Base-by-base conservation (phyloP, 2,888 invertebrate genomes). In the Stenodera caucasica region DNA sequence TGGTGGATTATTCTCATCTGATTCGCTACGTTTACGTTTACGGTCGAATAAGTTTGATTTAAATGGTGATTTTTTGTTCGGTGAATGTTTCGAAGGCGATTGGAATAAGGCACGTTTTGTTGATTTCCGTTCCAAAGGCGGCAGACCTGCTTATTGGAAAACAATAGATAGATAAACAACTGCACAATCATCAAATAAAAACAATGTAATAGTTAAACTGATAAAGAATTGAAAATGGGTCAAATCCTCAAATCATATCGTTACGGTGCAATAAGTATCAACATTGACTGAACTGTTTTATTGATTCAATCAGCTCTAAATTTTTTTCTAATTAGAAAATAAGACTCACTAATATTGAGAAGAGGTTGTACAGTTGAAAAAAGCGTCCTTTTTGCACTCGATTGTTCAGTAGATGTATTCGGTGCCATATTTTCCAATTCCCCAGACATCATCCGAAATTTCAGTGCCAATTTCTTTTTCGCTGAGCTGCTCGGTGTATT, bases 81-180 rank as follows among this genome's bases (percentile, higher is more conserved):
- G 88, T 0, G 90, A 88, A 3, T 83, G 80, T 70, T 88, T 90
- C 0, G 89, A 87, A n/a, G 75, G 76, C 3, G 65, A 65, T 70
- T 90, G 85, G 70, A 92, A 92, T 1, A 92, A 77, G 0, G 91
- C 90, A 58, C 91, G 82, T 69, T 90, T 91, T 0, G 88, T 63
- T 12, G 63, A 56, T 45, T 57, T 59, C 18, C 51, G 45, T 21
- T 45, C 45, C 45, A 45, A 21, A 3, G 21, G 12, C 5, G 45
- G 45, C 0, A 45, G 21, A 45, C 12, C 45, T 45, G 45, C 21
- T 45, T n/a, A n/a, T n/a, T n/a, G n/a, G n/a, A n/a, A n/a, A n/a
- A n/a, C n/a, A n/a, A n/a, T n/a, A n/a, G n/a, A n/a, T n/a, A n/a
- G n/a, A n/a, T n/a, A n/a, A n/a, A n/a, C n/a, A n/a, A n/a, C n/a